Conservation (phyloP, 1,140 invertebrate species). For the Drosophila ambigua region DNA sequence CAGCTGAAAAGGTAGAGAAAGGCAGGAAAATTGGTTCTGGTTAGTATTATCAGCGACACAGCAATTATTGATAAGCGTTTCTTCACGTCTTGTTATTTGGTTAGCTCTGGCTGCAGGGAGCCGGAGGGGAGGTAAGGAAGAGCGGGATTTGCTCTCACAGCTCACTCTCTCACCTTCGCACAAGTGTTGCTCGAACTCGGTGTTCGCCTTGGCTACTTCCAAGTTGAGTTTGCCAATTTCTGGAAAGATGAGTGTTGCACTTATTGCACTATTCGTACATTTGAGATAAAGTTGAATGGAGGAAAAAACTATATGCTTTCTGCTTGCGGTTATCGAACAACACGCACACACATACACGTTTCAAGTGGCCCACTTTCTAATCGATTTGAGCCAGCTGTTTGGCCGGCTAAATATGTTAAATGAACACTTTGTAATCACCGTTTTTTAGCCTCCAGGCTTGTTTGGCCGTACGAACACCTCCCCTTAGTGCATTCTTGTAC, state of each 20-base stretch:
- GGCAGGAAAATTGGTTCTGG: conserved; percentile 19
- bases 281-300: conserved; percentile 23
- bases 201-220: conserved; percentile 75
- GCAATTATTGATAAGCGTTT: conserved; percentile 52
- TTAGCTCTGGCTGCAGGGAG: conserved; percentile 13
- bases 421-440: conserved; percentile 62
- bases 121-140: background rate
- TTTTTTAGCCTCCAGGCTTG: conserved; percentile 79
- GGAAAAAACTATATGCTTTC: conserved; percentile 50
- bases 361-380: conserved; percentile 47
- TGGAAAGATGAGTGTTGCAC: conserved; percentile 46
- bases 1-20: conserved; percentile 47
- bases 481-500: conserved; percentile 76
- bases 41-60: conserved; percentile 28
- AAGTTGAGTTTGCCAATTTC: conserved; percentile 77
- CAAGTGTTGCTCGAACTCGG: conserved; percentile 79
- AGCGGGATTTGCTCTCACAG: conserved; percentile 1
- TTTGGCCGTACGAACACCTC: conserved; percentile 73
- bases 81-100: conserved; percentile 27
- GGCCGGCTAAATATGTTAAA: conserved; percentile 16
- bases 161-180: conserved; percentile 70
- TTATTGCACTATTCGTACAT: background rate
- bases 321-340: conserved; percentile 22
- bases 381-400: conserved; percentile 50
- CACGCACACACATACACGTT: conserved; percentile 41